Evolutionary conservation across 2,888 invertebrate genomes (phyloP).

Genomic region (Drosophila helvetica): DNA sequence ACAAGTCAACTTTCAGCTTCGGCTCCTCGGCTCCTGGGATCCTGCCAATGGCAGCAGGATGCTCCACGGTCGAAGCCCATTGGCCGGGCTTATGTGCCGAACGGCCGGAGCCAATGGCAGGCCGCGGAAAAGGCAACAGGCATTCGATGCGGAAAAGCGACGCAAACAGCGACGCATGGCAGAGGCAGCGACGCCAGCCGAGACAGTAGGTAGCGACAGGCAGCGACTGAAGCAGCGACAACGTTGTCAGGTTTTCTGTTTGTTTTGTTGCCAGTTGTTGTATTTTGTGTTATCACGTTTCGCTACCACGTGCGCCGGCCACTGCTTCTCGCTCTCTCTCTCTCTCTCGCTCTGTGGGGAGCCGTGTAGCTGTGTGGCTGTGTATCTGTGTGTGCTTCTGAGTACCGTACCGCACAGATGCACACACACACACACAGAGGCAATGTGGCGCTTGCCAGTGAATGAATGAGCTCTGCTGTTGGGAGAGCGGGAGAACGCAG

Average conservation of each 20-base stretch:
- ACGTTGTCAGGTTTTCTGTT: conserved; percentile 75
- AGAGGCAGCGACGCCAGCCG: conserved; percentile 10
- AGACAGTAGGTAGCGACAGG: conserved; percentile 8
- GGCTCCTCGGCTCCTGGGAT: conserved; percentile 24
- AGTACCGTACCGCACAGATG: conserved; percentile 20
- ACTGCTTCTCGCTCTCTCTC: conserved; percentile 24
- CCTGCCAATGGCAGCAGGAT: conserved; percentile 67
- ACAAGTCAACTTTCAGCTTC: conserved; percentile 53
- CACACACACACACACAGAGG: conserved; percentile 13
- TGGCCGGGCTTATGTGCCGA: conserved; percentile 53
- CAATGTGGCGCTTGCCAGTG: conserved; percentile 31
- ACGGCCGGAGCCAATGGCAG: conserved; percentile 16
- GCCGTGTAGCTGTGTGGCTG: conserved; percentile 14
- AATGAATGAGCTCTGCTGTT: conserved; percentile 28
- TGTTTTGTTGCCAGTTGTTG: conserved; percentile 71
- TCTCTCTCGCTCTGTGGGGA: conserved; percentile 7
- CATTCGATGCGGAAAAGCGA: conserved; percentile 46
- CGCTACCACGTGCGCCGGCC: conserved; percentile 81
- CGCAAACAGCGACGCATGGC: conserved; percentile 14
- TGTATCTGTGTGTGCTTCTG: conserved; percentile 24
- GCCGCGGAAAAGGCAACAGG: conserved; percentile 70
- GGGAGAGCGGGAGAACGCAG: conserved; percentile 19
- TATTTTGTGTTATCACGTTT: conserved; percentile 82
- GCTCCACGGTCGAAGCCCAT: conserved; percentile 40
- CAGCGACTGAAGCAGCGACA: conserved; percentile 17